Evolutionary conservation across 2,888 invertebrate genomes (phyloP).

Genomic region (Teleiodes luculella): DNA sequence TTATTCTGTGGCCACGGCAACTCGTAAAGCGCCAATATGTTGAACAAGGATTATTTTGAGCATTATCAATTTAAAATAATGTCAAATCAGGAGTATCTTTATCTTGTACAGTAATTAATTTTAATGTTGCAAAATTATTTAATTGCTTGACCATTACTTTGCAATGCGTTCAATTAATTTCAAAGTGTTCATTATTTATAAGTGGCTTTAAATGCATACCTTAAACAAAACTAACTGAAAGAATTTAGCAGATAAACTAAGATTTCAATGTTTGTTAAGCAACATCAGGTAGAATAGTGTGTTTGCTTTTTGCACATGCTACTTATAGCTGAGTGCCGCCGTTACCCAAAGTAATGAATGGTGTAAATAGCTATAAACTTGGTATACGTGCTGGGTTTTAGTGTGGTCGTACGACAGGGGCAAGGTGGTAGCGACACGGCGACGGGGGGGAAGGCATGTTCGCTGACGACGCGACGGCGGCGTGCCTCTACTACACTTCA

Average conservation of each 20-base stretch:
- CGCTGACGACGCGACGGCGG: slow-evolving; percentile 45
- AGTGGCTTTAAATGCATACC: slow-evolving; percentile 14
- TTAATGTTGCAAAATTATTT: no score
- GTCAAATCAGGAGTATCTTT: neutral
- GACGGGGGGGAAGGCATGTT: slow-evolving; percentile 37
- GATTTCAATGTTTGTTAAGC: no score
- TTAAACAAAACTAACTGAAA: neutral
- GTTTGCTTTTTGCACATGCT: slow-evolving; percentile 25
- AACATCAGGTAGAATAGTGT: neutral
- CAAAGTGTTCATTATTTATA: no score
- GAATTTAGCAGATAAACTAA: neutral
- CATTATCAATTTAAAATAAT: no score
- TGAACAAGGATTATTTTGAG: no score
- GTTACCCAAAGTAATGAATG: slow-evolving; percentile 47
- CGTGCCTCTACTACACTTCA: slow-evolving; percentile 35
- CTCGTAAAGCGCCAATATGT: no score
- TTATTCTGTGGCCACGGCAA: no score
- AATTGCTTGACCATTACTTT: no score
- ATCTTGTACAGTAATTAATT: no score
- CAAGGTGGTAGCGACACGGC: neutral
- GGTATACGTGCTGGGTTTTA: slow-evolving; percentile 18
- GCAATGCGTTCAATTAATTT: no score
- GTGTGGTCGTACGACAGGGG: slow-evolving; percentile 5
- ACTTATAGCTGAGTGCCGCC: slow-evolving; percentile 32
- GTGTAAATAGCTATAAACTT: slow-evolving; percentile 30